Base-by-base conservation (phyloP, 2,888 invertebrate genomes). In the Caenorhabditis japonica region DNA sequence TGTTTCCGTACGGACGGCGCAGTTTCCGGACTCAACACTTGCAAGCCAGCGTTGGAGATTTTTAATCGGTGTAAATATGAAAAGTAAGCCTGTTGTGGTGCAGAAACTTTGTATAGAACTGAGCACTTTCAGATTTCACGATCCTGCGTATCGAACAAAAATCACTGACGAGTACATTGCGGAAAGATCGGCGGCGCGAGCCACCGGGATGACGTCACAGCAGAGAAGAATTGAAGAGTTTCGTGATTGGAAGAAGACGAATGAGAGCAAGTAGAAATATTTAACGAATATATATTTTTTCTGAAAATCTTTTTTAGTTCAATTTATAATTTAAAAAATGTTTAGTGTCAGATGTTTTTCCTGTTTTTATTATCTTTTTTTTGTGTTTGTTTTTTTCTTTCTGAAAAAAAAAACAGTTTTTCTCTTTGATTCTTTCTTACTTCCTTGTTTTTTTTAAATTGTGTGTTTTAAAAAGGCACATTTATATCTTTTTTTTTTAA, bases 21-120 rank as follows among this genome's bases (percentile, higher is more conserved):
- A 8, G 79, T 82, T 15, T 66, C 72, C 13, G 86, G 85, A 4
- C 58, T 84, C 27, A 60, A 78, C 12, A 56, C 76, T 15, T 86
- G 86, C 64, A 83, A 80, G 23, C 77, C 80, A 8, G 71, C 66
- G 5, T 68, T 82, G 13, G 83, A 81, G n/a, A 47, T 80, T 4
- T 84, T 84, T 72, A 84, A 86, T 53, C 53, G 74, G 21, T 86
- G 86, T 70, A 86, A 86, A 66, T 76, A 55, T 44, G 81, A 83
- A 56, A 84, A 80, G 86, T 85, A 13, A 51, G 74, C 60, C 10
- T 0, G 15, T 33, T 36, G 10, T 33, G 12, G 33, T 51, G 12
- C 12, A 33, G 23, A 23, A 19, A 10, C 25, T 3, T 19, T 17
- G 8, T 12, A n/a, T 30, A 4, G 23, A 23, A 15, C 1, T 19